Percentiles rank a stretch among this genome's conserved stretches.
Conservation (phyloP, 1,140 invertebrate genomes). For the Cotesia typhae region DNA sequence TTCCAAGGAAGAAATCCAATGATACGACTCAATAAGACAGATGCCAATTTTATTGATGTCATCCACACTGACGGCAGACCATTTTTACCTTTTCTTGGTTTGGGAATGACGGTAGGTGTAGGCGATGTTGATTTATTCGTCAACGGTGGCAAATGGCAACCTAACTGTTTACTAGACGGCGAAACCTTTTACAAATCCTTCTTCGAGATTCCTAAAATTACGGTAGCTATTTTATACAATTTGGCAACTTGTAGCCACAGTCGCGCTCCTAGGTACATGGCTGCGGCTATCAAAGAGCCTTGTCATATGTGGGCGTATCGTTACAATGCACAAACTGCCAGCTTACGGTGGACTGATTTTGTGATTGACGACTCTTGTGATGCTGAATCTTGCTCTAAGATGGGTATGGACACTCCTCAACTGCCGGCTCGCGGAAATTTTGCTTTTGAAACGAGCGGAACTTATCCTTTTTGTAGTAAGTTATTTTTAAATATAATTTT, state of each 20-base stretch:
- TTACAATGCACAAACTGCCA: slow-evolving; percentile 33
- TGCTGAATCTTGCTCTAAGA: slow-evolving; percentile 39
- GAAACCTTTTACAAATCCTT: slow-evolving; percentile 41
- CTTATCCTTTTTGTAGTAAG: slow-evolving; percentile 48
- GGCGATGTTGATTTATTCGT: slow-evolving; percentile 56
- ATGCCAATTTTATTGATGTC: slow-evolving; percentile 64
- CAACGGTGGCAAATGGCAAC: slow-evolving; percentile 54
- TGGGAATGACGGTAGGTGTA: slow-evolving; percentile 56
- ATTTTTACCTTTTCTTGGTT: slow-evolving; percentile 56
- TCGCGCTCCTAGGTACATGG: slow-evolving; percentile 47
- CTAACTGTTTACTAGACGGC: slow-evolving; percentile 47
- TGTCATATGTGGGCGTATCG: slow-evolving; percentile 47
- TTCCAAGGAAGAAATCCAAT: slow-evolving; percentile 58
- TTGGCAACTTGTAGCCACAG: slow-evolving; percentile 46
- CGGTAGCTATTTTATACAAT: slow-evolving; percentile 46
- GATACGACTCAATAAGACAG: slow-evolving; percentile 55
- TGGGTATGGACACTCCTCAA: slow-evolving; percentile 43
- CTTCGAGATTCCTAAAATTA: slow-evolving; percentile 42
- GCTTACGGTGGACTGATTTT: slow-evolving; percentile 28
- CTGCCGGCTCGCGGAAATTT: slow-evolving; percentile 43
- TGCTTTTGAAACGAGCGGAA: slow-evolving; percentile 43
- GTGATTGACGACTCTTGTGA: slow-evolving; percentile 39
- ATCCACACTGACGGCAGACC: slow-evolving; percentile 64
- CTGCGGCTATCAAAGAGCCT: slow-evolving; percentile 41
- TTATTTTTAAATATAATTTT: slow-evolving; percentile 15